Percentiles rank a stretch among this genome's conserved stretches.
These are phyloP conservation scores for Hyposmocoma kahamanoa DNA, from an alignment of 1,140 invertebrate species.

Conservation along the genomic window DNA sequence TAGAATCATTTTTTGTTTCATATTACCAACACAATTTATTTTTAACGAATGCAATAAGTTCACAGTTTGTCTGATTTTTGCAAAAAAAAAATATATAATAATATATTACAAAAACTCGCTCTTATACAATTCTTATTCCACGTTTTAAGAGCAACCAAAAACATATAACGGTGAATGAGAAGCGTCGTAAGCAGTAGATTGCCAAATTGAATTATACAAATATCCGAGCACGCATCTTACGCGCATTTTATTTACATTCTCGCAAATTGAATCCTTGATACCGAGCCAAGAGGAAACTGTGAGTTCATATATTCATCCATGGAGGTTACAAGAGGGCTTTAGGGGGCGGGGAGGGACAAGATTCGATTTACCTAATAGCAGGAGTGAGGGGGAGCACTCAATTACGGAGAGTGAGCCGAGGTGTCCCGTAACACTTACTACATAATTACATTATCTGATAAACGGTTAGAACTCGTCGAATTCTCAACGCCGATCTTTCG, in stretches of 20 bases:
- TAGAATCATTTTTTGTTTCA: too few species aligned
- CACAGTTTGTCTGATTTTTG: too few species aligned
- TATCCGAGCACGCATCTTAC: not conserved
- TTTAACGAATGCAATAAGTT: too few species aligned
- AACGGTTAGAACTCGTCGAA: constrained; percentile 30
- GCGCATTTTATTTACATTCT: constrained; percentile 61
- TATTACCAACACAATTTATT: too few species aligned
- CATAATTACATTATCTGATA: constrained; percentile 71
- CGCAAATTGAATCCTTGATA: constrained; percentile 63
- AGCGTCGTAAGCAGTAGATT: too few species aligned
- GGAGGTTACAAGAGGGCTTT: constrained; percentile 4
- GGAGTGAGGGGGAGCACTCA: constrained; percentile 54
- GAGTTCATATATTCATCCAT: constrained; percentile 43
- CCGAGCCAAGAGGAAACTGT: constrained; percentile 41
- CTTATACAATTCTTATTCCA: too few species aligned
- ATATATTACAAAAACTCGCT: too few species aligned
- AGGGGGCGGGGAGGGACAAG: constrained; percentile 29
- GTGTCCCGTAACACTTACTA: constrained; percentile 61
- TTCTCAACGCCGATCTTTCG: too few species aligned
- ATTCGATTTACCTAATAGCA: constrained; percentile 72
- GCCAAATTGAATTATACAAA: not conserved
- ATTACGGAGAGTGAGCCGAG: constrained; percentile 63
- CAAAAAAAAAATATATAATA: too few species aligned
- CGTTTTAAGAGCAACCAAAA: too few species aligned
- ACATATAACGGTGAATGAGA: too few species aligned